phyloP scores from a whole-genome alignment of 2,797 vertebrate species.

The Phalanger gymnotis region DNA sequence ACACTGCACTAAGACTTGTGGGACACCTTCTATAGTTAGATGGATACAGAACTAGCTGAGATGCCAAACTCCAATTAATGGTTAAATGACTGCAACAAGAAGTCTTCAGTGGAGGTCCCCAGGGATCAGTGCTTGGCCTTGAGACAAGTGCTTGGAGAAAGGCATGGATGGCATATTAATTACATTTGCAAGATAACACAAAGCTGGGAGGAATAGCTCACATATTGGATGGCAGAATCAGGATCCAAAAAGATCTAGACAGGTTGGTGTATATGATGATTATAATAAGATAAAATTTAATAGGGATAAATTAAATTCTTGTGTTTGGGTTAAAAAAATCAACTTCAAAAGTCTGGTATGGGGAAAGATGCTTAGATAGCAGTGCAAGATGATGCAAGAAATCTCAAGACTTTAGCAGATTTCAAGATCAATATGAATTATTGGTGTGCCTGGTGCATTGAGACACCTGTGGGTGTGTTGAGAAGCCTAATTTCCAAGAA shows the following conservation, averaged over 20 bases:
- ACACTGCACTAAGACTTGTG: background rate
- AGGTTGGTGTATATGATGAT: background rate
- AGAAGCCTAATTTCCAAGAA: background rate
- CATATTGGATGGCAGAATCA: background rate
- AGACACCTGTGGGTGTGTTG: background rate
- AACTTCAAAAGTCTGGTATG: background rate
- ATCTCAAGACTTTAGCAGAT: background rate
- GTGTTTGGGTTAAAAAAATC: background rate
- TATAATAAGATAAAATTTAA: background rate
- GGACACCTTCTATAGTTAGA: background rate
- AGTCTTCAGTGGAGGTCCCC: background rate
- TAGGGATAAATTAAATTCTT: background rate
- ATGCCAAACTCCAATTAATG: background rate
- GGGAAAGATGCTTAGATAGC: background rate
- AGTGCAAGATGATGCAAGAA: background rate
- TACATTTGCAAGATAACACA: background rate
- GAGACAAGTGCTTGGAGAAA: background rate
- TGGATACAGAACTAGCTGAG: background rate
- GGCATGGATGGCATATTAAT: background rate
- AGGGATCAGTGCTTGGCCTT: background rate
- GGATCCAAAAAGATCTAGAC: background rate
- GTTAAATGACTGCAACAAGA: background rate
- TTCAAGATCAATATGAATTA: background rate
- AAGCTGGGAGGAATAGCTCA: background rate
- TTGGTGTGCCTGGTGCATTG: background rate